Conservation (phyloP, 2,113 vertebrate species). For the Ancistrus triradiatus region DNA sequence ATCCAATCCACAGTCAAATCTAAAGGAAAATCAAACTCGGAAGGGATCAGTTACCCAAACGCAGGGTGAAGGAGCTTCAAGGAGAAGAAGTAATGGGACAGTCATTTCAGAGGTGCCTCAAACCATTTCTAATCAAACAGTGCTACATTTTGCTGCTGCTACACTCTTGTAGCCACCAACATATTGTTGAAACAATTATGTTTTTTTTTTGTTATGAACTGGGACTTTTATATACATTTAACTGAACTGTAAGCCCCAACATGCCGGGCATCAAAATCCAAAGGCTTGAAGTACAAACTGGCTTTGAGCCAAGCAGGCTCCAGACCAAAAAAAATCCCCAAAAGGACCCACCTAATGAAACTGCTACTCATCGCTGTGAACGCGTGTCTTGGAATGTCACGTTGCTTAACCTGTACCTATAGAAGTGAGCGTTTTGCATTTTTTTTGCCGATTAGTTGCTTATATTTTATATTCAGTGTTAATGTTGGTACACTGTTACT, state of each 20-base stretch:
- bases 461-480: slow-evolving; percentile 98
- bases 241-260: slow-evolving; percentile 22
- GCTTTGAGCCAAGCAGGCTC: not conserved
- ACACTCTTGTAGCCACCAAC: slow-evolving; percentile 50
- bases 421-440: slow-evolving; percentile 64
- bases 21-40: slow-evolving; percentile 52
- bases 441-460: slow-evolving; percentile 91
- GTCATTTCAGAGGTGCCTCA: not conserved
- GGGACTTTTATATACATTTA: slow-evolving; percentile 34
- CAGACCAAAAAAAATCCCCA: no score
- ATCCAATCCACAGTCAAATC: not conserved
- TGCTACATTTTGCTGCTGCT: slow-evolving; percentile 75
- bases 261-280: slow-evolving; percentile 45
- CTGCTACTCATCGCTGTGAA: slow-evolving; percentile 69
- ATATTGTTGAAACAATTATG: slow-evolving; percentile 55
- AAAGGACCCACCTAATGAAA: slow-evolving; percentile 35
- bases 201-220: slow-evolving; percentile 32
- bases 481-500: slow-evolving; percentile 98
- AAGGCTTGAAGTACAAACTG: slow-evolving; percentile 54
- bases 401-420: slow-evolving; percentile 77
- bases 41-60: not conserved
- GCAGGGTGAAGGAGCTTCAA: slow-evolving; percentile 36
- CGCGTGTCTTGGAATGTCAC: not conserved
- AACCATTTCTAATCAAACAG: slow-evolving; percentile 46
- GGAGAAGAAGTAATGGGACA: not conserved